Evolutionary conservation across 2,888 invertebrate species (phyloP).

Genomic region (Tenthredo mesomela): DNA sequence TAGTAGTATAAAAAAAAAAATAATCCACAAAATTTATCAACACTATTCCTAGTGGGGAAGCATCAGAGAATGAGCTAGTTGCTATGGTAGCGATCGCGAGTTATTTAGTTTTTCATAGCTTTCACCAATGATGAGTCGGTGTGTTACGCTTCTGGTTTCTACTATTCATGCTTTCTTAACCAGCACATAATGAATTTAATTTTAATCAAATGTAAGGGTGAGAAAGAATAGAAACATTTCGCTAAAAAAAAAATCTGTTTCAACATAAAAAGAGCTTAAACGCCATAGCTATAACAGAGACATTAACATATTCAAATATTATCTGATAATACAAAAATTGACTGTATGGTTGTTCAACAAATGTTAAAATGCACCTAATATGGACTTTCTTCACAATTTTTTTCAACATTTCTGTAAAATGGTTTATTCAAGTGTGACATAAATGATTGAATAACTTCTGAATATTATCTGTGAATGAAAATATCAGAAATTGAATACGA

Average conservation of each 20-base stretch:
- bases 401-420: not conserved
- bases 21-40: not conserved
- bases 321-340: not conserved
- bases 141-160: constrained; percentile 47
- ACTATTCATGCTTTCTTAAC: constrained; percentile 46
- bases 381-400: not conserved
- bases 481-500: not conserved
- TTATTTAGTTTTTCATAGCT: constrained; percentile 51
- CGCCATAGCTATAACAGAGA: not conserved
- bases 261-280: not conserved
- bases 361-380: not conserved
- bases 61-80: constrained; percentile 33
- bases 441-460: not conserved
- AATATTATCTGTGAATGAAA: not conserved
- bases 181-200: not conserved
- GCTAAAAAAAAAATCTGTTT: not conserved
- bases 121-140: constrained; percentile 50
- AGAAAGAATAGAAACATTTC: not conserved
- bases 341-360: not conserved
- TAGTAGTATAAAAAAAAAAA: not conserved
- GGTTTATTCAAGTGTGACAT: not conserved
- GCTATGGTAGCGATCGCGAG: constrained; percentile 36
- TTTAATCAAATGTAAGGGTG: not conserved
- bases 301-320: not conserved
- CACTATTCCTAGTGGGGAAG: not conserved